Evolutionary conservation across 1,140 invertebrate species (phyloP).

Genomic region (Drosophila albomicans): DNA sequence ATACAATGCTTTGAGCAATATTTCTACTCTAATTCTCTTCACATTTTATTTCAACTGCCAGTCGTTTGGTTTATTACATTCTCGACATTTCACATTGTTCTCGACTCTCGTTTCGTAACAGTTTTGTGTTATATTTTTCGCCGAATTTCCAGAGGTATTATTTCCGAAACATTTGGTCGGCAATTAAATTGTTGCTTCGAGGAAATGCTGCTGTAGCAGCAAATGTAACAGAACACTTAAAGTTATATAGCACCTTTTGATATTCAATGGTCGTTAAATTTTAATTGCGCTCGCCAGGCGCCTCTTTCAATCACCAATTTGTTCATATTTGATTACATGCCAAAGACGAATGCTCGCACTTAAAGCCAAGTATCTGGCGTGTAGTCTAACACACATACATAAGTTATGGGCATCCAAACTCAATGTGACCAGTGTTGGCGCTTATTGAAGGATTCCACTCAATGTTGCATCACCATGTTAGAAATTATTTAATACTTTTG

Average conservation of each 20-base stretch:
- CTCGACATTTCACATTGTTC: constrained; percentile 11
- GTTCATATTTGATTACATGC: constrained; percentile 48
- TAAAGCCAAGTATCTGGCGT: not conserved
- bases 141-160: constrained; percentile 20
- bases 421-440: not conserved
- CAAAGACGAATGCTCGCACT: constrained; percentile 26
- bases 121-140: constrained; percentile 12
- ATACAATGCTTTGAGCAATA: not conserved
- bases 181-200: constrained; percentile 39
- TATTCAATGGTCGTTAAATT: constrained; percentile 46
- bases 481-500: too few species aligned
- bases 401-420: not conserved
- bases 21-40: constrained; percentile 1
- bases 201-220: not conserved
- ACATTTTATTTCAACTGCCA: constrained; percentile 24
- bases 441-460: not conserved
- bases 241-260: constrained; percentile 47
- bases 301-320: constrained; percentile 38
- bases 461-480: too few species aligned
- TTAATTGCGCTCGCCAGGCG: constrained; percentile 43
- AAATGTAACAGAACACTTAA: constrained; percentile 17
- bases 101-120: not conserved
- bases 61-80: constrained; percentile 34
- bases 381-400: not conserved
- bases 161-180: constrained; percentile 38